Base-by-base conservation (phyloP, 2,113 vertebrate species). In the Anolis sagrei region DNA sequence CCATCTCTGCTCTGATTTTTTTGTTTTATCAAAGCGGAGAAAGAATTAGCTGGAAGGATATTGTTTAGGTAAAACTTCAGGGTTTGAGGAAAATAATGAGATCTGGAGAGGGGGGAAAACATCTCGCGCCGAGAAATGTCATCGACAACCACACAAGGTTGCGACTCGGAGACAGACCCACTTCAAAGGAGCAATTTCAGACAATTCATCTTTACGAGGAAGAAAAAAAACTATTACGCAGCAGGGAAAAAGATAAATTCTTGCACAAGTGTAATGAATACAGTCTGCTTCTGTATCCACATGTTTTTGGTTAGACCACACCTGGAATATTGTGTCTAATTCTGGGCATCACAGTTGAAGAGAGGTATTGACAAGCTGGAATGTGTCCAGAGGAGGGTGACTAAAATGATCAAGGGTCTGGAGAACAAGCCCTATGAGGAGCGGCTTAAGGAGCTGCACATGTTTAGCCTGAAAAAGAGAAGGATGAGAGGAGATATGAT, bases 21-120 rank as follows among this genome's bases (percentile, higher is more conserved):
- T 78, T 78, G 64, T 70, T 49, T 79, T 48, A 74, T 11, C 48
- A 73, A 80, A 64, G 36, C 13, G 58, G 39, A 79, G n/a, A 18
- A 68, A 70, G 44, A 86, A 80, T 86, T 79, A 82, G 29, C 66
- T 36, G 36, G n/a, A 77, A 21, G 27, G 18, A 64, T 62, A 62
- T 73, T 83, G 54, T 70, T 82, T 77, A 70, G 36, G 34, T 77
- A 62, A 70, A 19, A 48, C 27, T 8, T 66, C 49, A 21, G 62
- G 39, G 48, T 48, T 18, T 49, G 32, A 36, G 4, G 21, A 19
- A 21, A 25, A 82, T 23, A 79, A 32, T 5, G 61, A 62, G 64
- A 36, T 48, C 9, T 13, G 2, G 16, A 70, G 23, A 44, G 39
- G 39, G 39, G 39, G 39, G 5, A 44, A 34, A 9, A 51, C 29